These are phyloP conservation scores for Pseudochirops cupreus DNA, from an alignment of 2,797 vertebrate species.

Conservation along the genomic window DNA sequence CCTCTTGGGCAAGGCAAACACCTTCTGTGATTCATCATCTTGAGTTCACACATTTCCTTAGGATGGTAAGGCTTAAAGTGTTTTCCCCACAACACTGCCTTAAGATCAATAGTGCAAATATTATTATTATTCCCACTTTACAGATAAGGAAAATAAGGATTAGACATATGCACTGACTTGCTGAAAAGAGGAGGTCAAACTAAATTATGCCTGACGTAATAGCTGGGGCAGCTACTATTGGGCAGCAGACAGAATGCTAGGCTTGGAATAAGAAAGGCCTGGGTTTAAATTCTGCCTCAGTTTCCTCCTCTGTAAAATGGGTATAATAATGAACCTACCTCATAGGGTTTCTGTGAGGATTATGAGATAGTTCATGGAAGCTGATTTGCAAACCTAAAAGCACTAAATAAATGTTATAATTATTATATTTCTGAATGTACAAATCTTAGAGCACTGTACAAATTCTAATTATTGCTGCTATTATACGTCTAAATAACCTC, in stretches of 20 bases:
- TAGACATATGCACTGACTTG: not conserved
- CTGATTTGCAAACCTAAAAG: not conserved
- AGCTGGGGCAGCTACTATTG: not conserved
- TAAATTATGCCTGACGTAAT: not conserved
- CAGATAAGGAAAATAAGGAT: not conserved
- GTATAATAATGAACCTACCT: not conserved
- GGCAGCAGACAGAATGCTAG: not conserved
- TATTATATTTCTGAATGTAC: not conserved
- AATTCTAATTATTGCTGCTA: not conserved
- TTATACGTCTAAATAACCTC: not conserved
- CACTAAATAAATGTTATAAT: not conserved
- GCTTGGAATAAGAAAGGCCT: not conserved
- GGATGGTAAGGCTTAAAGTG: not conserved
- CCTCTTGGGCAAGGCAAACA: not conserved
- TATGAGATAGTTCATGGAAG: not conserved
- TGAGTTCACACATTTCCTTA: not conserved
- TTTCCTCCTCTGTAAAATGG: not conserved
- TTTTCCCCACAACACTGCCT: not conserved
- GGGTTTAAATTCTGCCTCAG: not conserved
- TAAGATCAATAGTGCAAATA: not conserved
- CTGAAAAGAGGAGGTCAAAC: not conserved
- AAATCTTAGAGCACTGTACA: not conserved
- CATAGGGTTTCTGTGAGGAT: not conserved
- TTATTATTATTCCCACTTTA: not conserved
- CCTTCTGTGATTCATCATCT: not conserved